Evolutionary conservation across 35 echinoderm and acorn worm genomes (phyloP), one percentile per base, ranked within the genome.

Genomic region (Patiria miniata): DNA sequence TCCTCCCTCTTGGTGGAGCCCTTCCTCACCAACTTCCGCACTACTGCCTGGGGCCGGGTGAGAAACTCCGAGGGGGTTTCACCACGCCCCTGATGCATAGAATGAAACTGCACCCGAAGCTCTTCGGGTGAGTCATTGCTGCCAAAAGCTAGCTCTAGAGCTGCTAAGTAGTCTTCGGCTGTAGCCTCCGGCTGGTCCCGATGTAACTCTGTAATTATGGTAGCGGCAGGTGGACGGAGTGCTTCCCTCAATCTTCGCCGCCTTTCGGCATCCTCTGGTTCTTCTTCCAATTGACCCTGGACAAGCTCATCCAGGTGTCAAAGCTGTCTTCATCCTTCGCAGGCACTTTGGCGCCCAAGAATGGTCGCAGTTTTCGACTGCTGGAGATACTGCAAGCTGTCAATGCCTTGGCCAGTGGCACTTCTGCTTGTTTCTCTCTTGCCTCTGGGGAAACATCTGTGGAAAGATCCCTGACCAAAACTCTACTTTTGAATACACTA

Each of bases 71-170:
- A 86, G 7, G 87, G 52, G 15, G 57, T 30, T 47, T 94, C 92
- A 10, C 40, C 80, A 32, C 30, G 28, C 4, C 54, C 8, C 33
- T 94, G 86, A 29, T 77, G 42, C 53, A 90, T 38, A 7, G 61
- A 34, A 18, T 91, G 68, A 18, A 87, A 87, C 40, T 90, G 18
- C 7, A 91, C 21, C 7, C 54, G 26, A 7, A 95, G 39, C 38
- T 94, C 87, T 17, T 94, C 85, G 3, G 47, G 76, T 28, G 40
- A 90, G 32, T 94, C 83, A 8, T 81, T 90, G 50, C 30, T 86
- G 21, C 92, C 87, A 86, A 85, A 90, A 1, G 92, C 87, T 17
- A 80, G 22, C 18, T 94, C 77, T 6, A 94, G 30, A 21, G 92
- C 83, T 5, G 51, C 17, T 7, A 94, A 23, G 52, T 90, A 94